A percentile compares a stretch with the other conserved stretches of the same genome.
These are phyloP conservation scores for Archips xylosteana DNA, from an alignment of 2,888 invertebrate species.

Conservation along the genomic window DNA sequence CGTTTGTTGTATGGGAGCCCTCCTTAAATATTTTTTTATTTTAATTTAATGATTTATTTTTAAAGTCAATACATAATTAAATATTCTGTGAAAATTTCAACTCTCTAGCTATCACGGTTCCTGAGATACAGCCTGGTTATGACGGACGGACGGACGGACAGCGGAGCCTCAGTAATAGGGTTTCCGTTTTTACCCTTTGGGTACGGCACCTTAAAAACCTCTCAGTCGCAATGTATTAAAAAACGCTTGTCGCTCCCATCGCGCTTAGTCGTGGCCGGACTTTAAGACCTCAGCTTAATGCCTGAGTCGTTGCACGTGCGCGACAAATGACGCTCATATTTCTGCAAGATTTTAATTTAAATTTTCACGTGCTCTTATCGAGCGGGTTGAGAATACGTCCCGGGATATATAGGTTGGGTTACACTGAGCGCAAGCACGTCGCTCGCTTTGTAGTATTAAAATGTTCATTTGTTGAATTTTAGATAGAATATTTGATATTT, in stretches of 20 bases:
- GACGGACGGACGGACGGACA: no score
- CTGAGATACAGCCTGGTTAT: no score
- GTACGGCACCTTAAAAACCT: no score
- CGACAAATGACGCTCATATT: constrained; percentile 43
- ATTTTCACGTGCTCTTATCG: constrained; percentile 39
- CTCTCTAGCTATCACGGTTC: no score
- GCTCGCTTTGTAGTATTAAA: neutral
- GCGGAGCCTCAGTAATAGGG: no score
- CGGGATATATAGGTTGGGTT: constrained; percentile 3
- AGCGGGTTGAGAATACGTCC: constrained; percentile 25
- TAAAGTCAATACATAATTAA: no score
- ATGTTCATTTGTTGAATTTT: neutral
- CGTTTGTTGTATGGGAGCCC: no score
- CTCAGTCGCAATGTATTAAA: neutral
- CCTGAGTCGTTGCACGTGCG: constrained; percentile 65
- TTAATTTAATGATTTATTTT: no score
- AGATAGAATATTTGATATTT: no score
- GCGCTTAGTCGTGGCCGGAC: neutral
- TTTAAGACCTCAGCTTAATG: constrained; percentile 7
- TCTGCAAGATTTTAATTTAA: constrained; percentile 42
- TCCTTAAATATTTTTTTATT: no score
- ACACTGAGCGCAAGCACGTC: neutral
- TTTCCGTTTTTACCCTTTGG: no score
- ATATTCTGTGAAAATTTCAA: no score
- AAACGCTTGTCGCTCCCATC: neutral